Evolutionary conservation across 2,113 vertebrate species (phyloP).

Genomic region (Ramphastos sulfuratus): DNA sequence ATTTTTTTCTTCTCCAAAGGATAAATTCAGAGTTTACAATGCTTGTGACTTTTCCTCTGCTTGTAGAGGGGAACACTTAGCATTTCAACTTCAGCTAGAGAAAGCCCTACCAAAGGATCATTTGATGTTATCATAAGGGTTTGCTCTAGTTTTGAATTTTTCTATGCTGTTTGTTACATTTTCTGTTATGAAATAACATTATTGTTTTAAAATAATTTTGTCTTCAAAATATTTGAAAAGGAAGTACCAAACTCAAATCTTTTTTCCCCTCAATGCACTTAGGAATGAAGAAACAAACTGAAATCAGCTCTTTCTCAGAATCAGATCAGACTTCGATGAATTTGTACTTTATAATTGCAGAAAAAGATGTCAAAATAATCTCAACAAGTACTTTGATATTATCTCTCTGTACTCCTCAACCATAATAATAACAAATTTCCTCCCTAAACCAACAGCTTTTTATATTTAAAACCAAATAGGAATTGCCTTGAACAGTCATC

Average conservation of each 20-base stretch:
- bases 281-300: not conserved
- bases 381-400: not conserved
- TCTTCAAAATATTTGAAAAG: not conserved
- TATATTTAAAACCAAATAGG: not conserved
- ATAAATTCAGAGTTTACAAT: not conserved
- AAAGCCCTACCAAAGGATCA: rapidly evolving
- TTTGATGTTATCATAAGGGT: not conserved
- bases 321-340: not conserved
- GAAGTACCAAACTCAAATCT: not conserved
- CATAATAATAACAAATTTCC: not conserved
- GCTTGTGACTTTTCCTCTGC: not conserved
- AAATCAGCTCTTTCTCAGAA: not conserved
- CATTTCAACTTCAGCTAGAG: not conserved
- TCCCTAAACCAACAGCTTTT: not conserved
- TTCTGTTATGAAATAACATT: not conserved
- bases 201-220: not conserved
- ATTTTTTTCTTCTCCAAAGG: not conserved
- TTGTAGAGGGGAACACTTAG: not conserved
- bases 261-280: not conserved
- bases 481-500: not conserved
- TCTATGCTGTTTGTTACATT: not conserved
- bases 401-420: not conserved
- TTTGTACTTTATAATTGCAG: not conserved
- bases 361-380: not conserved
- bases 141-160: not conserved